phyloP scores from a whole-genome alignment of 2,797 vertebrate genomes.

The Peromyscus nudipes region DNA sequence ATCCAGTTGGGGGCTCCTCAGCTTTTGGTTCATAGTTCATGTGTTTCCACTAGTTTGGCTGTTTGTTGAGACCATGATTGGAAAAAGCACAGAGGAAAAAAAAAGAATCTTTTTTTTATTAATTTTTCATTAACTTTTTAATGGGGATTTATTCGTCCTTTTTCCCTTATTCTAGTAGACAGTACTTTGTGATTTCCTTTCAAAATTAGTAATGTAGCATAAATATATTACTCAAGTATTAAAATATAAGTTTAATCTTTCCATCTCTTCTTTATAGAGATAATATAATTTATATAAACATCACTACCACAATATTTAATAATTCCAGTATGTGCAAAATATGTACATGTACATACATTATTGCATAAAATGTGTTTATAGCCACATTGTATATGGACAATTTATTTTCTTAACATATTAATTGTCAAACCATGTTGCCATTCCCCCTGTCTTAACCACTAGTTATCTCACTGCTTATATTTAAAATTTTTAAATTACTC shows the following conservation, averaged over 20 bases:
- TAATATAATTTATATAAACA: not conserved
- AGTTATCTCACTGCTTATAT: not conserved
- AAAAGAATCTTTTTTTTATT: not conserved
- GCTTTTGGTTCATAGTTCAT: too few relatives aligned
- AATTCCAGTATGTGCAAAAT: not conserved
- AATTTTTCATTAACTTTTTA: not conserved
- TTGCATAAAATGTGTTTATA: not conserved
- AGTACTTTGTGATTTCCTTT: not conserved
- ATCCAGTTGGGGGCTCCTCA: too few relatives aligned
- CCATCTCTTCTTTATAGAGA: not conserved
- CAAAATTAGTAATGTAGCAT: not conserved
- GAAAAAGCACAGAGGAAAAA: not conserved
- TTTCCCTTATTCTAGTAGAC: not conserved
- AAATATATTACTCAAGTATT: not conserved
- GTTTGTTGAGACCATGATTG: too few relatives aligned
- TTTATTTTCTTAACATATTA: constrained; percentile 1
- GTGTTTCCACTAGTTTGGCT: too few relatives aligned
- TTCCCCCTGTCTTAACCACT: not conserved
- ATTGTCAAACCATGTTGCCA: not conserved
- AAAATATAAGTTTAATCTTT: constrained; percentile 8
- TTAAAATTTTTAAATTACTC: constrained; percentile 31
- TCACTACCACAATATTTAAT: not conserved
- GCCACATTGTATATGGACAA: not conserved
- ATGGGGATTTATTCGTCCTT: not conserved
- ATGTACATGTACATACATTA: not conserved